A percentile compares a stretch with the other conserved stretches of the same genome.
phyloP scores from a whole-genome alignment of 2,113 vertebrate species.

The Dromas ardeola region DNA sequence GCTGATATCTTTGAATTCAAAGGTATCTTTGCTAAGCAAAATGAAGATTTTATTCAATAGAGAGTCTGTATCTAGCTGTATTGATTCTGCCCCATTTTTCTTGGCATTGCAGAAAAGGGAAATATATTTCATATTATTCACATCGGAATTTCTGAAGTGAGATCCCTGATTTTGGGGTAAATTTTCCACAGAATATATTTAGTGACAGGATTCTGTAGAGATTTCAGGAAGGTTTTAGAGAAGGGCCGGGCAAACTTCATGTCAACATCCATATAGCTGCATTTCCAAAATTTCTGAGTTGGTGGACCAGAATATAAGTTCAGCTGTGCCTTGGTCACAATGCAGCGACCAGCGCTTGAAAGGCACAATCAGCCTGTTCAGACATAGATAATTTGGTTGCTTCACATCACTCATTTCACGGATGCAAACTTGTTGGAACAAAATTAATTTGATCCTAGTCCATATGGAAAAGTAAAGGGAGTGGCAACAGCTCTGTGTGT shows the following conservation, averaged over 20 bases:
- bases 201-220: neutral
- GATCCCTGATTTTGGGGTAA: neutral
- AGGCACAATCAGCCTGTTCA: neutral
- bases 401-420: neutral
- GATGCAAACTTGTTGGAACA: neutral
- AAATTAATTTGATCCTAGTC: neutral
- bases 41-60: neutral
- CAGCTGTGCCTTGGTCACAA: neutral
- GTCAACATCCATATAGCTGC: neutral
- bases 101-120: neutral
- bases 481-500: neutral
- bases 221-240: neutral
- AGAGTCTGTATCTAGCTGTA: neutral
- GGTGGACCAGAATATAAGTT: neutral
- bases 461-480: neutral
- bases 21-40: neutral
- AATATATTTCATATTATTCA: neutral
- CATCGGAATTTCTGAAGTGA: neutral
- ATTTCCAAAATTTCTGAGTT: neutral
- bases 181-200: neutral
- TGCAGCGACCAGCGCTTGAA: fast-evolving
- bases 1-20: neutral
- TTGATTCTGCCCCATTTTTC: neutral
- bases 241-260: neutral
- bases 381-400: neutral